Evolutionary conservation across 1,140 invertebrate genomes (phyloP).

Genomic region (Proctacanthus coquilletti): DNA sequence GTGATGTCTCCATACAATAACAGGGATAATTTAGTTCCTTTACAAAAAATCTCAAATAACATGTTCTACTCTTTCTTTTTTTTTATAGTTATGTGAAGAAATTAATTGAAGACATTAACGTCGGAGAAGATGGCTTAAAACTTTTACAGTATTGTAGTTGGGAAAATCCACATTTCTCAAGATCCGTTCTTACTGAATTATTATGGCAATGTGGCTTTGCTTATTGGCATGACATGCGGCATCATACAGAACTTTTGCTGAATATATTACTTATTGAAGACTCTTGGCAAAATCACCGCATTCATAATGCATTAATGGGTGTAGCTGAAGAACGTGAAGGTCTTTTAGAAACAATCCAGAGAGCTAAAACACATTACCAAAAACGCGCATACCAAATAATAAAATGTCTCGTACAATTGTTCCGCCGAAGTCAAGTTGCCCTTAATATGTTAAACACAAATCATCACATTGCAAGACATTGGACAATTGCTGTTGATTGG

Average conservation of each 20-base stretch:
- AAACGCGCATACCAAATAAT: conserved; percentile 95
- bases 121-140: conserved; percentile 77
- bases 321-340: conserved; percentile 84
- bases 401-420: conserved; percentile 83
- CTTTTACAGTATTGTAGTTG: conserved; percentile 85
- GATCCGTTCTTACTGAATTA: conserved; percentile 72
- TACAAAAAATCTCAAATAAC: not conserved
- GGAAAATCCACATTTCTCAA: conserved; percentile 90
- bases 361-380: conserved; percentile 88
- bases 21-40: conserved; percentile 2
- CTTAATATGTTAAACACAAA: conserved; percentile 60
- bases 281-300: conserved; percentile 86
- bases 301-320: conserved; percentile 83
- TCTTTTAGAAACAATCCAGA: conserved; percentile 80
- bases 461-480: conserved; percentile 66
- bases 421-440: conserved; percentile 64
- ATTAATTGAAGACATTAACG: conserved; percentile 84
- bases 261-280: conserved; percentile 82
- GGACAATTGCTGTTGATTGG: conserved; percentile 82
- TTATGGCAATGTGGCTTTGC: conserved; percentile 90
- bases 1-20: conserved; percentile 7
- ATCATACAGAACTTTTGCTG: conserved; percentile 79
- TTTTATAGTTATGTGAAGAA: conserved; percentile 78
- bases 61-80: conserved; percentile 7
- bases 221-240: conserved; percentile 84